Evolutionary conservation across 2,888 invertebrate species (phyloP).

Genomic region (Scaeva pyrastri): DNA sequence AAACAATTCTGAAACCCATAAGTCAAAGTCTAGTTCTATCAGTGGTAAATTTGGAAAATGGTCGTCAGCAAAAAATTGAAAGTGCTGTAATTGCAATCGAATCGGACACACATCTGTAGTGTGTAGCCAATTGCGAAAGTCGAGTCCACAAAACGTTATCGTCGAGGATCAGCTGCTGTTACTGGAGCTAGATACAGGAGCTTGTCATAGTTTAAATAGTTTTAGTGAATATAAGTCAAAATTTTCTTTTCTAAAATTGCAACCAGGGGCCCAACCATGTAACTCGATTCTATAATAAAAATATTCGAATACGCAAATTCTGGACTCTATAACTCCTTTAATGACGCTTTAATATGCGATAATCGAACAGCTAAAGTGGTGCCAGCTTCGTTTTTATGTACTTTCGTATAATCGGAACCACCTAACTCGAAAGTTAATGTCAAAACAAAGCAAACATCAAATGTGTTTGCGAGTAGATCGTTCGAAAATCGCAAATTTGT

Average conservation of each 20-base stretch:
- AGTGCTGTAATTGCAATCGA: slow-evolving; percentile 44
- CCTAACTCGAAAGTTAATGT: too few relatives aligned
- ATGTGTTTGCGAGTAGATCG: too few relatives aligned
- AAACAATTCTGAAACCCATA: slow-evolving; percentile 11
- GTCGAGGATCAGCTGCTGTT: not conserved
- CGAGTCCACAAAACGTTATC: slow-evolving; percentile 5
- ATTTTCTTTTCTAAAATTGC: slow-evolving; percentile 22
- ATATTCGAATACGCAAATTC: too few relatives aligned
- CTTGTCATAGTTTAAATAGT: slow-evolving; percentile 22
- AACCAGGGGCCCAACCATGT: too few relatives aligned
- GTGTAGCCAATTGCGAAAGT: slow-evolving; percentile 37
- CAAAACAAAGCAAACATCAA: too few relatives aligned
- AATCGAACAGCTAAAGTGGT: too few relatives aligned
- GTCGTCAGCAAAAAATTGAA: slow-evolving; percentile 48
- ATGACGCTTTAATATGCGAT: too few relatives aligned
- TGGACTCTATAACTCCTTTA: too few relatives aligned
- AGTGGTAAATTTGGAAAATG: slow-evolving; percentile 36
- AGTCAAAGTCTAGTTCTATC: slow-evolving; percentile 11
- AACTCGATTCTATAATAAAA: too few relatives aligned
- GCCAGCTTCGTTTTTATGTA: too few relatives aligned
- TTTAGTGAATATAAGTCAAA: slow-evolving; percentile 27
- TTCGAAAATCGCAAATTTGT: too few relatives aligned
- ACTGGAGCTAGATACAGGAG: slow-evolving; percentile 26
- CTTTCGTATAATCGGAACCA: too few relatives aligned
- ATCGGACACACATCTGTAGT: slow-evolving; percentile 44